Conservation (phyloP, 2,888 invertebrate genomes). For the Cecidostiba fungosa region DNA sequence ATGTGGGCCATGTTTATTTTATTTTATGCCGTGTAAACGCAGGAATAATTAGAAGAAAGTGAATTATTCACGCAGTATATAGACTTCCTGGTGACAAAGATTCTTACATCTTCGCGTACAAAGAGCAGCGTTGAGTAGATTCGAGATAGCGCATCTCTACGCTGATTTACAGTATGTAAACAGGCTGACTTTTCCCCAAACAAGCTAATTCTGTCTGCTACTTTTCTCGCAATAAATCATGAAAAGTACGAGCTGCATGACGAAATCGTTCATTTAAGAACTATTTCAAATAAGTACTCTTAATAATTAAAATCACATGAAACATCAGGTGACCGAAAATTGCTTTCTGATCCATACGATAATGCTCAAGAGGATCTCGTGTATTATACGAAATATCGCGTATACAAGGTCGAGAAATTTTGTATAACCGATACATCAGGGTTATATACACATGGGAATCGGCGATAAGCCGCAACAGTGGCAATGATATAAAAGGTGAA, state of each 20-base stretch:
- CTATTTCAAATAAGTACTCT: background rate
- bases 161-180: background rate
- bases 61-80: background rate
- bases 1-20: background rate
- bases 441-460: background rate
- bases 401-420: constrained; percentile 4
- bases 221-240: background rate
- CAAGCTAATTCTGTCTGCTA: background rate
- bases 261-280: no score
- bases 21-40: background rate
- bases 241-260: background rate
- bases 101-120: background rate
- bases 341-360: background rate
- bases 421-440: background rate
- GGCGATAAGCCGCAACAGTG: background rate
- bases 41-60: background rate
- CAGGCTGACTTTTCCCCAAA: background rate
- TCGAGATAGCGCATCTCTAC: background rate
- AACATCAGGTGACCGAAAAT: background rate
- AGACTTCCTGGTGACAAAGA: background rate
- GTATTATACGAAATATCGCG: background rate
- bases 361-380: background rate
- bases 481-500: background rate
- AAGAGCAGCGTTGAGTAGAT: background rate
- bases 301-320: background rate